These are phyloP conservation scores for Cyanistes caeruleus DNA, from an alignment of 2,113 vertebrate genomes.

Conservation along the genomic window DNA sequence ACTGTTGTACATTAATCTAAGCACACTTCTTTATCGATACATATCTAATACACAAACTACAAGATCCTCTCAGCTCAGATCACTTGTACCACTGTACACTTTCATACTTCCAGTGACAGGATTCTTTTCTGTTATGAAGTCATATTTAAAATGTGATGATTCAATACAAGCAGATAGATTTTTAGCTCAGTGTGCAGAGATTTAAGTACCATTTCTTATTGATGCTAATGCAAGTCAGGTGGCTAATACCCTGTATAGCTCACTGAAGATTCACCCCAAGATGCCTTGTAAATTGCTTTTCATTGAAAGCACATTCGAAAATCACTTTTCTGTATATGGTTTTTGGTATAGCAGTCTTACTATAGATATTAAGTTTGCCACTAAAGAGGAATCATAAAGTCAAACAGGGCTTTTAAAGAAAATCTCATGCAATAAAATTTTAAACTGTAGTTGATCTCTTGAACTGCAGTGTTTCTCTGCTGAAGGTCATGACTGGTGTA, in stretches of 20 bases:
- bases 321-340: conserved; percentile 15
- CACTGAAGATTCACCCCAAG: conserved; percentile 19
- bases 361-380: conserved; percentile 4
- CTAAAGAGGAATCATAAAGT: conserved; percentile 20
- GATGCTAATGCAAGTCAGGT: conserved; percentile 33
- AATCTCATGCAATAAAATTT: conserved; percentile 42
- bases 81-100: not conserved
- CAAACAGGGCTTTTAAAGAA: conserved; percentile 16
- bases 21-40: conserved; percentile 8
- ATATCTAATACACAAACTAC: not conserved
- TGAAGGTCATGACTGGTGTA: not conserved
- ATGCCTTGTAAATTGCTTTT: conserved; percentile 48
- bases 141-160: not conserved
- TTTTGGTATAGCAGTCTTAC: conserved; percentile 2
- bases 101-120: not conserved
- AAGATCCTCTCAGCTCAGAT: not conserved
- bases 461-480: not conserved
- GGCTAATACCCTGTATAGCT: conserved; percentile 19
- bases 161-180: not conserved
- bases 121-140: not conserved
- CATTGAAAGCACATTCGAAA: conserved; percentile 43
- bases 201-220: not conserved
- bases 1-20: not conserved
- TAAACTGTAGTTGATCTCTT: conserved; percentile 26
- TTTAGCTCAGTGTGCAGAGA: not conserved